Evolutionary conservation across 2,113 vertebrate species (phyloP).

Genomic region (Peromyscus leucopus): DNA sequence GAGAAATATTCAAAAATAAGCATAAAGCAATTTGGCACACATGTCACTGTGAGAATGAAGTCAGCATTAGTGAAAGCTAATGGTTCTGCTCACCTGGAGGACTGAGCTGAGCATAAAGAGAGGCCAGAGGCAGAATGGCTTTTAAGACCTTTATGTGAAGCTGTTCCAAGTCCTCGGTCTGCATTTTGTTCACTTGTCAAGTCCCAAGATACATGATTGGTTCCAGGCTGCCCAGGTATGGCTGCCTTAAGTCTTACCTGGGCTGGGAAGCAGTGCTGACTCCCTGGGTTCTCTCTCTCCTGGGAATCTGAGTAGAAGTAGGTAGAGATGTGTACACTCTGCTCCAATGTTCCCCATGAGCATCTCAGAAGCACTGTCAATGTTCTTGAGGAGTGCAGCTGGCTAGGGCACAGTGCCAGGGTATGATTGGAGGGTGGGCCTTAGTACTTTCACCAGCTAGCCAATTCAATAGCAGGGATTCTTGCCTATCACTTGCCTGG

Average conservation of each 20-base stretch:
- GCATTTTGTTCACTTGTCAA: background rate
- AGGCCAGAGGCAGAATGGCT: background rate
- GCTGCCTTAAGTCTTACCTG: constrained; percentile 87
- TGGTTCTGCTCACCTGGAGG: rapidly evolving
- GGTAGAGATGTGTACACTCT: constrained; percentile 88
- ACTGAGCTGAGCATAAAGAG: background rate
- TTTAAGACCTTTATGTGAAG: background rate
- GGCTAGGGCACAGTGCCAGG: constrained; percentile 45
- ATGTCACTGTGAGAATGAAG: background rate
- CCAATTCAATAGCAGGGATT: constrained; percentile 31
- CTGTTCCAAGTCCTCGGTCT: background rate
- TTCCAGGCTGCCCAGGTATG: background rate
- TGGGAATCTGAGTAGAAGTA: constrained; percentile 72
- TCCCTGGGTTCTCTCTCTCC: constrained; percentile 78
- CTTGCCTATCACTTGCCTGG: rapidly evolving
- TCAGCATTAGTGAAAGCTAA: background rate
- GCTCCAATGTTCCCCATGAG: constrained; percentile 89
- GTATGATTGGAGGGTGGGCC: background rate
- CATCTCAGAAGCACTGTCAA: constrained; percentile 79
- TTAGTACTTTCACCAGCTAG: constrained; percentile 14
- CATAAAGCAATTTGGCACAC: background rate
- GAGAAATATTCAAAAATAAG: background rate
- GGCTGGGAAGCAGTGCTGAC: constrained; percentile 81
- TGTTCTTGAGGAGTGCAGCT: constrained; percentile 60
- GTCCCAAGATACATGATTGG: too few species aligned